Percentiles rank a stretch among this genome's conserved stretches.
These are phyloP conservation scores for Microctenopoma steveboyesi DNA, from an alignment of 2,797 vertebrate genomes.

Conservation along the genomic window DNA sequence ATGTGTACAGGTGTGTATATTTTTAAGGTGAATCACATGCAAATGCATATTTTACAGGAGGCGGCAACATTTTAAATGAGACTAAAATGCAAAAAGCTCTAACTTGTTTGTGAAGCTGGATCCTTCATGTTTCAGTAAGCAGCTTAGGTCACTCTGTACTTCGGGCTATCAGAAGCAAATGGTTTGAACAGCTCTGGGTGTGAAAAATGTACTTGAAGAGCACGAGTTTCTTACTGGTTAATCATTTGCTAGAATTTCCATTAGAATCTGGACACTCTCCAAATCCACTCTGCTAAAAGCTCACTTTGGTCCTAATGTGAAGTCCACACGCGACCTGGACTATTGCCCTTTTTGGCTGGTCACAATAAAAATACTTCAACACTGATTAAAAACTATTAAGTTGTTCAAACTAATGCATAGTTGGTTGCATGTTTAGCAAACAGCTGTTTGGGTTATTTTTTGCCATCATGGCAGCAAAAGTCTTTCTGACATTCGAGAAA, in stretches of 20 bases:
- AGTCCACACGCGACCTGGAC: not conserved
- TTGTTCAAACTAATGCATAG: not conserved
- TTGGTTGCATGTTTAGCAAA: not conserved
- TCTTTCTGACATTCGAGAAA: too few relatives aligned
- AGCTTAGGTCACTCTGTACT: constrained; percentile 44
- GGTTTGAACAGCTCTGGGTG: constrained; percentile 14
- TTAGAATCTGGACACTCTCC: constrained; percentile 24
- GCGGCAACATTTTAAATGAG: constrained; percentile 21
- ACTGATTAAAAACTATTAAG: not conserved
- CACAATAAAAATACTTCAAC: not conserved
- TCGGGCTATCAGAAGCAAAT: constrained; percentile 35
- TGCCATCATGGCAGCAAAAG: too few relatives aligned
- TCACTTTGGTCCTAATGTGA: not conserved
- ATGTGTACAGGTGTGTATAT: not conserved
- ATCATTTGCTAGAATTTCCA: constrained; percentile 61
- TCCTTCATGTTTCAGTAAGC: constrained; percentile 62
- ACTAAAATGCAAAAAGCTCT: constrained; percentile 49
- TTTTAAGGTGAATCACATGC: not conserved
- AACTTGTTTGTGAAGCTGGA: constrained; percentile 44
- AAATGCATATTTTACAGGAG: not conserved
- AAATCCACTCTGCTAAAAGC: constrained; percentile 16
- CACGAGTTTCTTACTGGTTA: constrained; percentile 33
- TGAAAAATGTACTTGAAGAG: constrained; percentile 36
- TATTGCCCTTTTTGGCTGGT: not conserved
- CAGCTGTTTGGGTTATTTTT: not conserved